A percentile compares a stretch with the other conserved stretches of the same genome.
Conservation (phyloP, 1,140 invertebrate genomes). For the Sesamia nonagrioides region DNA sequence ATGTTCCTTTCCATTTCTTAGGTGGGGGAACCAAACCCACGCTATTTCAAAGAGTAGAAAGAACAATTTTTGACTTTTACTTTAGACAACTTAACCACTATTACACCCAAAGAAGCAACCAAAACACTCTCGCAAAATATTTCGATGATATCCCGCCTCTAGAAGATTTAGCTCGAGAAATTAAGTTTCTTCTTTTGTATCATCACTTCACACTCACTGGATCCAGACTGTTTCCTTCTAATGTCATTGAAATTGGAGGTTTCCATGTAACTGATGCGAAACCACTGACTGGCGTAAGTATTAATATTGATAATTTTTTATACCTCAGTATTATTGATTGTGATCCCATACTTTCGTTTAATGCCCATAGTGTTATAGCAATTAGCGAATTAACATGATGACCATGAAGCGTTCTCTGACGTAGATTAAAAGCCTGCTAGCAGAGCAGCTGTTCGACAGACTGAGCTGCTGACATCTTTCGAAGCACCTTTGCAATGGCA, state of each 20-base stretch:
- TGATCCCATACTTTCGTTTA: too few species aligned
- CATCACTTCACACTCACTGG: constrained; percentile 89
- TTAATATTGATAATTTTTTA: constrained; percentile 16
- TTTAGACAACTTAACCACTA: constrained; percentile 73
- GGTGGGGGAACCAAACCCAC: constrained; percentile 88
- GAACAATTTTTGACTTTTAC: constrained; percentile 75
- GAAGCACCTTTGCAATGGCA: too few species aligned
- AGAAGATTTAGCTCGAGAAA: constrained; percentile 88
- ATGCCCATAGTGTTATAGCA: too few species aligned
- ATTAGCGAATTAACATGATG: too few species aligned
- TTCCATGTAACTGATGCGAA: constrained; percentile 89
- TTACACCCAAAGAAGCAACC: constrained; percentile 74
- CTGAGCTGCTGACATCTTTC: too few species aligned
- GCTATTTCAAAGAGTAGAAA: constrained; percentile 83
- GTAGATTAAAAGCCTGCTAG: too few species aligned
- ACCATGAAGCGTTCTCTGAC: too few species aligned
- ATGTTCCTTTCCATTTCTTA: constrained; percentile 87
- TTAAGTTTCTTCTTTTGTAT: constrained; percentile 90
- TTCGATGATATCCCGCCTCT: constrained; percentile 89
- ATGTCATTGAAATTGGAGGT: constrained; percentile 90
- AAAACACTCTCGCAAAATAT: constrained; percentile 84
- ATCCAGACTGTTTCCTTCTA: constrained; percentile 88
- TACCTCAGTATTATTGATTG: too few species aligned
- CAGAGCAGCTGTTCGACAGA: too few species aligned
- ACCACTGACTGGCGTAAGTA: constrained; percentile 87